Conservation (phyloP, 2,797 vertebrate genomes). For the Mus spretus region DNA sequence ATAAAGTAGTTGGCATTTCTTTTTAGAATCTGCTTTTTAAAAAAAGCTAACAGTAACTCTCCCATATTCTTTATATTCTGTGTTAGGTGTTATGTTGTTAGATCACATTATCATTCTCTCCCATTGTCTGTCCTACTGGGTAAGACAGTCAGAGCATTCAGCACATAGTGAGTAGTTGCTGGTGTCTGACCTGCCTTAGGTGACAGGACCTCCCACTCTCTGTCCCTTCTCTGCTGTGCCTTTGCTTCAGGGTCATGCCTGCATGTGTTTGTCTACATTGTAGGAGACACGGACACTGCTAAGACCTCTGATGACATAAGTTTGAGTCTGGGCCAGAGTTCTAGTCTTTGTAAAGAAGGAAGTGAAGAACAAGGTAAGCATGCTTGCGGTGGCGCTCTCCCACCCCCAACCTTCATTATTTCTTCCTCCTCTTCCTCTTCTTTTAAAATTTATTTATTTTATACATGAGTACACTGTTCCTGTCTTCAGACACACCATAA, state of each 20-base stretch:
- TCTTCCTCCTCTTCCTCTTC: too few relatives aligned
- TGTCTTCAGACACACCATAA: too few relatives aligned
- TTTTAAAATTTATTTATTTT: background rate
- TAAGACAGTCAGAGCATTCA: too few relatives aligned
- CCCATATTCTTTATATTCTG: background rate
- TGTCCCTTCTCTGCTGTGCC: background rate
- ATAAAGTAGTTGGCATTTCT: background rate
- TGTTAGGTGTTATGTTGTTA: background rate
- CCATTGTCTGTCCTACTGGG: background rate
- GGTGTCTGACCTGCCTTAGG: background rate
- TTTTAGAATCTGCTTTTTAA: background rate
- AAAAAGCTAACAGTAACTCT: slow-evolving; percentile 37
- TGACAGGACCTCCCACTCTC: background rate
- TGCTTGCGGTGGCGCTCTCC: background rate
- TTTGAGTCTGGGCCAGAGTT: slow-evolving; percentile 97
- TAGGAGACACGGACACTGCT: slow-evolving; percentile 93
- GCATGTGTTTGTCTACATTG: slow-evolving; percentile 78
- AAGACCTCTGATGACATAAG: slow-evolving; percentile 97
- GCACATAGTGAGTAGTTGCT: background rate
- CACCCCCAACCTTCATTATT: too few relatives aligned
- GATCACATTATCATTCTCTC: background rate
- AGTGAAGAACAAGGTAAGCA: slow-evolving; percentile 96
- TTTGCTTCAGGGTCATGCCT: slow-evolving; percentile 23
- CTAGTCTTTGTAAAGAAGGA: slow-evolving; percentile 94
- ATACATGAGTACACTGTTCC: too few relatives aligned